These are phyloP conservation scores for Sicus ferrugineus DNA, from an alignment of 2,888 invertebrate species.

Conservation along the genomic window DNA sequence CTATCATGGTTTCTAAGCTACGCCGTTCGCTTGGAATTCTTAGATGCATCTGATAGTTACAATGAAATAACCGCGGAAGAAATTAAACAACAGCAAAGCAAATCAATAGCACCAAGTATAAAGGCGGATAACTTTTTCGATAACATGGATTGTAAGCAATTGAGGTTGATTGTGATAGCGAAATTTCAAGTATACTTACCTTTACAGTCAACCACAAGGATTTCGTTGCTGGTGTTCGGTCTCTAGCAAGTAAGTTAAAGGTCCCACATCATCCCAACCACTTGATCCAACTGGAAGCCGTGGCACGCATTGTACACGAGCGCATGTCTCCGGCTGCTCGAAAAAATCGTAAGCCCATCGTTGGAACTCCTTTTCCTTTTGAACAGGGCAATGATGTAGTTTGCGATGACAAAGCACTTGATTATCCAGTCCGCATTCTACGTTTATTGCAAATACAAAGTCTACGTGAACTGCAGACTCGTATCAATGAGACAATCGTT, in stretches of 20 bases:
- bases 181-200: constrained; percentile 13
- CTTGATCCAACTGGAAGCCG: constrained; percentile 75
- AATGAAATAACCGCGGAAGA: constrained; percentile 72
- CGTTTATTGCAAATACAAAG: constrained; percentile 74
- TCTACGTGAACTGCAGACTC: constrained; percentile 77
- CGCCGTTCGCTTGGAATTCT: constrained; percentile 84
- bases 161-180: background rate
- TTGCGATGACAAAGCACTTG: constrained; percentile 70
- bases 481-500: constrained; percentile 93
- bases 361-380: constrained; percentile 75
- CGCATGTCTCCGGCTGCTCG: constrained; percentile 69
- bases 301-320: constrained; percentile 70
- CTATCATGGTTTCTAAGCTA: constrained; percentile 86
- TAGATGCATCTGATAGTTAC: constrained; percentile 78
- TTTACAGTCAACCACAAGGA: constrained; percentile 79
- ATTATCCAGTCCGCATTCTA: constrained; percentile 79
- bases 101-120: constrained; percentile 73
- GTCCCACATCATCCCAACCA: constrained; percentile 84
- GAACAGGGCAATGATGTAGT: constrained; percentile 70
- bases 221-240: constrained; percentile 83
- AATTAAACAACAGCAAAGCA: constrained; percentile 67
- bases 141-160: constrained; percentile 80
- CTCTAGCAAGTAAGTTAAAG: constrained; percentile 80
- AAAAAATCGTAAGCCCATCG: constrained; percentile 49
- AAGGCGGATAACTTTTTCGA: constrained; percentile 85